Conservation (phyloP, 2,797 vertebrate genomes). For the Xenentodon cancila region DNA sequence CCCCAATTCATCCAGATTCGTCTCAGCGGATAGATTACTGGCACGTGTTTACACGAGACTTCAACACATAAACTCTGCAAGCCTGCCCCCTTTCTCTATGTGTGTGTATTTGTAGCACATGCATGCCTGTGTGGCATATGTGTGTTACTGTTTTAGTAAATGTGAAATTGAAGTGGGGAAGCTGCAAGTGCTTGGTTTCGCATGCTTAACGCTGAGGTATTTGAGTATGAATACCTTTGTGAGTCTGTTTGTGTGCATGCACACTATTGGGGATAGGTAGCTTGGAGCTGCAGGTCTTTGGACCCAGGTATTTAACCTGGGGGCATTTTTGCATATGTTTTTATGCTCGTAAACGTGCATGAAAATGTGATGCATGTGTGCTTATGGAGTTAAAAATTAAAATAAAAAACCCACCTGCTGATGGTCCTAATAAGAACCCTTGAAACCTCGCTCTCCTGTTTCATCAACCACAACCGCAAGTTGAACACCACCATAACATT, state of each 20-base stretch:
- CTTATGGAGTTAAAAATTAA: slow-evolving; percentile 42
- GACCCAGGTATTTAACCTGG: slow-evolving; percentile 65
- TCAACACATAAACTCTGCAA: slow-evolving; percentile 42
- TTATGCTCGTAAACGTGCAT: slow-evolving; percentile 29
- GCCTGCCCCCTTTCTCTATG: not conserved
- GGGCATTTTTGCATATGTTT: slow-evolving; percentile 43
- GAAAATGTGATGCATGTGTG: not conserved
- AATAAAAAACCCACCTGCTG: slow-evolving; percentile 75
- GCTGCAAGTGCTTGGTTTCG: slow-evolving; percentile 56
- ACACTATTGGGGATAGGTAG: slow-evolving; percentile 25
- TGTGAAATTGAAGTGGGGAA: slow-evolving; percentile 49
- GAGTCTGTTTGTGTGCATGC: slow-evolving; percentile 34
- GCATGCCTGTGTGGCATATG: slow-evolving; percentile 37
- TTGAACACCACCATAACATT: slow-evolving; percentile 41
- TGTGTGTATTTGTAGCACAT: slow-evolving; percentile 35
- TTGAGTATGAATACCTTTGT: slow-evolving; percentile 35
- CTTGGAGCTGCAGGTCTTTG: slow-evolving; percentile 33
- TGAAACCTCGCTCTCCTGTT: slow-evolving; percentile 44
- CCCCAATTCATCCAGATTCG: slow-evolving; percentile 68
- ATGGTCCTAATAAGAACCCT: slow-evolving; percentile 66
- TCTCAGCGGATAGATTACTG: slow-evolving; percentile 67
- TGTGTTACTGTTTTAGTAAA: slow-evolving; percentile 52
- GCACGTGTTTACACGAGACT: slow-evolving; percentile 73
- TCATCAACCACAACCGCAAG: slow-evolving; percentile 55
- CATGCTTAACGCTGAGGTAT: slow-evolving; percentile 71